phyloP scores from a whole-genome alignment of 2,888 invertebrate genomes.

The Apantesis nais region DNA sequence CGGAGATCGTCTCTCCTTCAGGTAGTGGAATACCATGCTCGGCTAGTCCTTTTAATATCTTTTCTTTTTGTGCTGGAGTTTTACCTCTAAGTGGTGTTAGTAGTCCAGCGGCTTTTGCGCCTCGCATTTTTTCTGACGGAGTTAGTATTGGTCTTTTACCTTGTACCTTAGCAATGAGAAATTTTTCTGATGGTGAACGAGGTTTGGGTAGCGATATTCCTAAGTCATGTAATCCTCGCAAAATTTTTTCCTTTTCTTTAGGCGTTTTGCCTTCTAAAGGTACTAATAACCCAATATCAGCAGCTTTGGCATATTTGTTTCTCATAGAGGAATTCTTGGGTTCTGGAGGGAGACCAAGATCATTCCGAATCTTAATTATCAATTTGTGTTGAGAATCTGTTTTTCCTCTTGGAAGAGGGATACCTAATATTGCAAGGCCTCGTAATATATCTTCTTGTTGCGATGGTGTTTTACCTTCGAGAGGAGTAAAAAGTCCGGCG shows the following conservation, averaged over 20 bases:
- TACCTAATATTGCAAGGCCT: constrained; percentile 37
- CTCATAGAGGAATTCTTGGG: constrained; percentile 42
- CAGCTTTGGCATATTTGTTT: constrained; percentile 41
- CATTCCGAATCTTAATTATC: constrained; percentile 23
- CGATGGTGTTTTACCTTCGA: constrained; percentile 36
- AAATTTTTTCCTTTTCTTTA: constrained; percentile 39
- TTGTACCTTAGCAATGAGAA: constrained; percentile 2
- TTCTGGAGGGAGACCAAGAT: constrained; percentile 48
- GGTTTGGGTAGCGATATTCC: constrained; percentile 17
- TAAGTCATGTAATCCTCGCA: constrained; percentile 21
- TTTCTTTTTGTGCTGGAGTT: constrained; percentile 44
- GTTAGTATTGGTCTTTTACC: background rate
- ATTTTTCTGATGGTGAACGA: constrained; percentile 41
- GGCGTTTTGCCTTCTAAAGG: constrained; percentile 41
- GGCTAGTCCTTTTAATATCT: constrained; percentile 42
- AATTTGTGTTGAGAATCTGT: constrained; percentile 43
- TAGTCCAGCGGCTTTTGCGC: constrained; percentile 8
- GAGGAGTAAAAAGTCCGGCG: constrained; percentile 36
- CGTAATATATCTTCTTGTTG: constrained; percentile 47
- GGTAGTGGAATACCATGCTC: constrained; percentile 43
- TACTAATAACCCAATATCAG: constrained; percentile 40
- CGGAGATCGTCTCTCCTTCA: constrained; percentile 48
- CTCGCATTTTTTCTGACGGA: constrained; percentile 31
- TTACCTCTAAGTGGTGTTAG: constrained; percentile 10
- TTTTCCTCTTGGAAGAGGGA: constrained; percentile 49